These are phyloP conservation scores for Anodontia alba DNA, from an alignment of 2,888 invertebrate genomes.

Conservation along the genomic window DNA sequence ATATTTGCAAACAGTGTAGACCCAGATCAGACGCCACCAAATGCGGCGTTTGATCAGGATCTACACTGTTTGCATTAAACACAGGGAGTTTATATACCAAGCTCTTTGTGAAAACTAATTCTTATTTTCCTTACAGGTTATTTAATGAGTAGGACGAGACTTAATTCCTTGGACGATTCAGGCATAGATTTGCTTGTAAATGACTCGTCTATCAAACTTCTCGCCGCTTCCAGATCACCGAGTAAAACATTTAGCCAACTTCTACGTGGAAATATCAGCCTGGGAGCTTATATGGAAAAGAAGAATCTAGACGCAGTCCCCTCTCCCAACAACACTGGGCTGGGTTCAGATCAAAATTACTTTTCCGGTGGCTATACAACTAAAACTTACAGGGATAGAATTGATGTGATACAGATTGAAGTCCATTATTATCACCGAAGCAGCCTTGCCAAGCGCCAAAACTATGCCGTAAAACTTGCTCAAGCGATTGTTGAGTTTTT, in stretches of 20 bases:
- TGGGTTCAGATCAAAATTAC: not conserved
- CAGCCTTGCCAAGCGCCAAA: not conserved
- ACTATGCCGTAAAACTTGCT: not conserved
- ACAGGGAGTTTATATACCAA: too few species aligned
- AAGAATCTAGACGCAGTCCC: not conserved
- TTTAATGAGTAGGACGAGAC: not conserved
- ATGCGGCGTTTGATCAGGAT: too few species aligned
- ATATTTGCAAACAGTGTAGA: too few species aligned
- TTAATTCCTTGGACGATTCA: not conserved
- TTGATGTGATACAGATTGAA: conserved; percentile 4
- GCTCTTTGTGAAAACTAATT: too few species aligned
- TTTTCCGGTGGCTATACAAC: not conserved
- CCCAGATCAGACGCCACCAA: too few species aligned
- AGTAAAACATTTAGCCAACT: not conserved
- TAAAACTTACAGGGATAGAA: not conserved
- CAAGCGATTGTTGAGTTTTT: not conserved
- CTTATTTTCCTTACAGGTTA: conserved; percentile 9
- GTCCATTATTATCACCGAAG: not conserved
- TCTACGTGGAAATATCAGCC: not conserved
- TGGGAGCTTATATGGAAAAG: not conserved
- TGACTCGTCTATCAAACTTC: not conserved
- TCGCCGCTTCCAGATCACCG: not conserved
- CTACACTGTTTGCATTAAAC: too few species aligned
- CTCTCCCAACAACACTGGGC: not conserved
- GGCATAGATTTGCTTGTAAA: not conserved